These are phyloP conservation scores for Petromus typicus DNA, from an alignment of 2,113 vertebrate species.

Conservation along the genomic window DNA sequence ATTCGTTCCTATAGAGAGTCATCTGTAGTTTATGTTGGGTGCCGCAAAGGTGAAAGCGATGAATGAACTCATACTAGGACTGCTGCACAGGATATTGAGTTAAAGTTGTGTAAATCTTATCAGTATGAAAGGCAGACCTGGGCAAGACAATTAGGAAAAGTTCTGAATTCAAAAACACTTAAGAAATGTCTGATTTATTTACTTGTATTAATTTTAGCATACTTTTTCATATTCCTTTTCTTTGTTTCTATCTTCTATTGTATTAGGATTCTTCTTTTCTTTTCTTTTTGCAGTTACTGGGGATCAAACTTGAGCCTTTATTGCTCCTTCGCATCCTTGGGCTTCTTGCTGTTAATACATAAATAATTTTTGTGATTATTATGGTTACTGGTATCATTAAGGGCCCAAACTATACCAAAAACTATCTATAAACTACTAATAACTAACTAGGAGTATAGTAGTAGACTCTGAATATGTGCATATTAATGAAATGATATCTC, in stretches of 20 bases:
- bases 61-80: background rate
- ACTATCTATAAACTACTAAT: background rate
- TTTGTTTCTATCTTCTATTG: background rate
- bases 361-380: background rate
- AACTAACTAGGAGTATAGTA: background rate
- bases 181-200: constrained; percentile 44
- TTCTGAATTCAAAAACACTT: constrained; percentile 1
- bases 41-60: background rate
- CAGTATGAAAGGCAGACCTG: background rate
- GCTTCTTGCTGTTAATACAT: constrained; percentile 55
- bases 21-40: background rate
- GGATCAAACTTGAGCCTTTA: too few species aligned
- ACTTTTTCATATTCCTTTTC: background rate
- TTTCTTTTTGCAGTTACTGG: background rate
- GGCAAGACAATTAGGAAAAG: constrained; percentile 50
- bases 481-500: background rate
- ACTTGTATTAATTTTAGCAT: background rate
- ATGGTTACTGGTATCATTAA: background rate
- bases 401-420: background rate
- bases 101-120: background rate
- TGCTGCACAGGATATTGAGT: background rate
- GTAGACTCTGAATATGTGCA: background rate
- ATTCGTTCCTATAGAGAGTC: background rate
- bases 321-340: too few species aligned
- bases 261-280: fast-evolving